A percentile compares a stretch with the other conserved stretches of the same genome.
These are phyloP conservation scores for Junonia oenone DNA, from an alignment of 2,888 invertebrate genomes.

Conservation along the genomic window DNA sequence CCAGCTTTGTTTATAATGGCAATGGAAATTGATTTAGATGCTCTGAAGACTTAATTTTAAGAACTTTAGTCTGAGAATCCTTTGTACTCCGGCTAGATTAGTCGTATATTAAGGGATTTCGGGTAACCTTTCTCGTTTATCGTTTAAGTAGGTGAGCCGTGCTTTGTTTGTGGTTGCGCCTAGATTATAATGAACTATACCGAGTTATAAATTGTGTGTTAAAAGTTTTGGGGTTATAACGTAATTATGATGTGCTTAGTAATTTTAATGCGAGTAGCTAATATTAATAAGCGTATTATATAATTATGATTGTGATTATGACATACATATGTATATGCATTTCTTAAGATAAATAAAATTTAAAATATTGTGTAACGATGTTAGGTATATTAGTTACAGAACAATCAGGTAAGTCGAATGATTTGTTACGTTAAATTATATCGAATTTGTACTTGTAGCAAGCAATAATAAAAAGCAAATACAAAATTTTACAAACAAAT, in stretches of 20 bases:
- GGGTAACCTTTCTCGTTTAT: constrained; percentile 19
- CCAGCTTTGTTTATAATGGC: constrained; percentile 30
- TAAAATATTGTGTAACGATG: too few species aligned
- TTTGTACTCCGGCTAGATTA: constrained; percentile 19
- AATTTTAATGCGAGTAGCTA: neutral
- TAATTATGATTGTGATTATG: too few species aligned
- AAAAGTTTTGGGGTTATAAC: neutral
- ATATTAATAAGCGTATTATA: too few species aligned
- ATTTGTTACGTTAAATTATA: too few species aligned
- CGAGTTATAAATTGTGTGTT: neutral
- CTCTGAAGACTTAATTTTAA: constrained; percentile 29
- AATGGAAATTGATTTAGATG: constrained; percentile 33
- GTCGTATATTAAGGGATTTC: constrained; percentile 17
- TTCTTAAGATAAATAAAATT: too few species aligned
- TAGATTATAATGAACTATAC: constrained; percentile 15
- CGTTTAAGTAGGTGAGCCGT: constrained; percentile 13
- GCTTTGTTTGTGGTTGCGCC: constrained; percentile 11
- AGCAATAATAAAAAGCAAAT: too few species aligned
- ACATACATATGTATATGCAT: too few species aligned
- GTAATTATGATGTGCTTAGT: too few species aligned
- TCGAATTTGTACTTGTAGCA: too few species aligned
- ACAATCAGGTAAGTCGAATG: too few species aligned
- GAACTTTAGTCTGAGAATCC: constrained; percentile 23
- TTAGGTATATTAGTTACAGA: too few species aligned
- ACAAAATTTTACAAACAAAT: neutral